A percentile compares a stretch with the other conserved stretches of the same genome.
Conservation (phyloP, 2,888 invertebrate species). For the Lamproptera curius region DNA sequence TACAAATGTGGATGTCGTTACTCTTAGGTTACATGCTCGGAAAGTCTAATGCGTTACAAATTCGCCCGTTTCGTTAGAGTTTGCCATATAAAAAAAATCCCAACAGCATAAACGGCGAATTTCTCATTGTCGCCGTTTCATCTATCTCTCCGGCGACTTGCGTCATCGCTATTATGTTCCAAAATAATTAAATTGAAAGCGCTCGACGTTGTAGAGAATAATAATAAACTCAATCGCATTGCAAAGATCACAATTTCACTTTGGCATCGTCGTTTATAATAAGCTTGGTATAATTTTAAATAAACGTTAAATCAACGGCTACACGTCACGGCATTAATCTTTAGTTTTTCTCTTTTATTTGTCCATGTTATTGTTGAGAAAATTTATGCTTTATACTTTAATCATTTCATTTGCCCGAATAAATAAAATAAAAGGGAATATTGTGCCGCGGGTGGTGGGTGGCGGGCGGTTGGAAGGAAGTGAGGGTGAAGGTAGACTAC, state of each 20-base stretch:
- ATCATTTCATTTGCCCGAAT: constrained; percentile 22
- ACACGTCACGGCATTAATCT: background rate
- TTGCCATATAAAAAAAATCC: constrained; percentile 17
- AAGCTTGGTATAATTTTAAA: constrained; percentile 24
- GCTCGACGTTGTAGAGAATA: constrained; percentile 65
- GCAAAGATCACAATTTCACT: constrained; percentile 68
- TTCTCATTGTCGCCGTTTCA: constrained; percentile 31
- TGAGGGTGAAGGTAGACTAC: constrained; percentile 14
- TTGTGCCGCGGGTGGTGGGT: constrained; percentile 15
- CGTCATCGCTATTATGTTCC: constrained; percentile 61
- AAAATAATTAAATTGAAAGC: constrained; percentile 73
- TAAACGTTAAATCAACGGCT: background rate
- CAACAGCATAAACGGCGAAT: constrained; percentile 13
- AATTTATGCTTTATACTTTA: constrained; percentile 21
- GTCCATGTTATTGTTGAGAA: constrained; percentile 13
- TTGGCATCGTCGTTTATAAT: constrained; percentile 27
- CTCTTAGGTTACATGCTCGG: constrained; percentile 13
- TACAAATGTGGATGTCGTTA: constrained; percentile 20
- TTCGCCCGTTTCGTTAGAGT: constrained; percentile 14
- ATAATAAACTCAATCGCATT: constrained; percentile 72
- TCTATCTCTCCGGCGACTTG: constrained; percentile 28
- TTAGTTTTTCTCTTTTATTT: constrained; percentile 2
- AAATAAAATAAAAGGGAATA: constrained; percentile 22
- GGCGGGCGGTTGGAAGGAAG: constrained; percentile 6
- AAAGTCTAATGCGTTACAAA: constrained; percentile 19